Conservation (phyloP, 2,888 invertebrate species). For the Noctua comes region DNA sequence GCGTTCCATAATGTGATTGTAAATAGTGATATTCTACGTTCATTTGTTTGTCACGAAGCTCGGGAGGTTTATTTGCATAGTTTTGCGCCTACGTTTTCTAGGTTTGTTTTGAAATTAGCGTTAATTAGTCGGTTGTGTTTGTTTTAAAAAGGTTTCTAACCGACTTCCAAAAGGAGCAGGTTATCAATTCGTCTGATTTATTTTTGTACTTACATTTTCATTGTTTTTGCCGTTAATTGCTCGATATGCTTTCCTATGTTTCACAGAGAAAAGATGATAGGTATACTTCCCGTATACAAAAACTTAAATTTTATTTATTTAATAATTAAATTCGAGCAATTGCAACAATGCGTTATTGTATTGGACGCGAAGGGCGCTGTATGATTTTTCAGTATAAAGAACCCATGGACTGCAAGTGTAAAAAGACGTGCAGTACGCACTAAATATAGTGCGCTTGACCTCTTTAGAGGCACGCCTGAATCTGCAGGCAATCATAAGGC, state of each 20-base stretch:
- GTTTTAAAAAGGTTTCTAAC: background rate
- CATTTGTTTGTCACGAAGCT: constrained; percentile 49
- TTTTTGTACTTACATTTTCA: background rate
- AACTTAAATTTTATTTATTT: too few relatives aligned
- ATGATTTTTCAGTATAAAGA: too few relatives aligned
- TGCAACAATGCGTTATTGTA: too few relatives aligned
- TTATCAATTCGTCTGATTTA: too few relatives aligned
- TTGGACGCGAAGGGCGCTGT: too few relatives aligned
- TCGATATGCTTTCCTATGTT: background rate
- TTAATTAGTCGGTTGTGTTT: constrained; percentile 12
- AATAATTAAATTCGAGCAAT: too few relatives aligned
- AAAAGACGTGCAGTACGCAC: too few relatives aligned
- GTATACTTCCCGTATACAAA: background rate
- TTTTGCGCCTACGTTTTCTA: constrained; percentile 21
- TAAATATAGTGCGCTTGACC: too few relatives aligned
- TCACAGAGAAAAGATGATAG: background rate
- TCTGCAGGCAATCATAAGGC: too few relatives aligned
- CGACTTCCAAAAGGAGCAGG: too few relatives aligned
- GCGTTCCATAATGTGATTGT: constrained; percentile 75
- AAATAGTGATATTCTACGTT: constrained; percentile 67
- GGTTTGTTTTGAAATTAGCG: constrained; percentile 26
- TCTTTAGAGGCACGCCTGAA: too few relatives aligned
- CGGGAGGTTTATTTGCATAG: constrained; percentile 43
- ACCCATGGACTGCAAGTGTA: too few relatives aligned
- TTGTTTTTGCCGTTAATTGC: background rate